These are phyloP conservation scores for Tragelaphus scriptus DNA, from an alignment of 2,113 vertebrate genomes.

Conservation along the genomic window DNA sequence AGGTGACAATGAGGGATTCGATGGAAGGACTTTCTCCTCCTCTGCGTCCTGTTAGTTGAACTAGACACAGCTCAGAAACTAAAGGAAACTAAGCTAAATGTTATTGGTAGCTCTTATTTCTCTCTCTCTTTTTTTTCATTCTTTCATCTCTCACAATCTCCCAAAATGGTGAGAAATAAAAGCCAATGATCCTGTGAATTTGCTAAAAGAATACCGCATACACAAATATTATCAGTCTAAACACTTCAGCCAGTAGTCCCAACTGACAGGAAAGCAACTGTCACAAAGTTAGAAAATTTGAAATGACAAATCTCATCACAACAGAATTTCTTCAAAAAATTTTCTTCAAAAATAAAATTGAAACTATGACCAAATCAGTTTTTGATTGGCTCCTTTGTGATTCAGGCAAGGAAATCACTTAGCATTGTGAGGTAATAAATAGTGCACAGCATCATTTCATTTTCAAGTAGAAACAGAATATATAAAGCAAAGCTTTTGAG, in stretches of 20 bases:
- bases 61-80: neutral
- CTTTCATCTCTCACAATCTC: neutral
- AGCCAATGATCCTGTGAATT: neutral
- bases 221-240: neutral
- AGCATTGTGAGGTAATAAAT: neutral
- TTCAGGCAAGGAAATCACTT: neutral
- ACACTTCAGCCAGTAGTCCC: neutral
- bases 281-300: neutral
- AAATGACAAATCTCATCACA: neutral
- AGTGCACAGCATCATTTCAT: neutral
- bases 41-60: neutral
- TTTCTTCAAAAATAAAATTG: neutral
- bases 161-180: neutral
- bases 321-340: neutral
- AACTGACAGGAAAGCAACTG: neutral
- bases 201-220: neutral
- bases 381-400: neutral
- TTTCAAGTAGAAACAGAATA: neutral
- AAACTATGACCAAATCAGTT: neutral
- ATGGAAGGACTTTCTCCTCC: neutral
- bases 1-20: neutral
- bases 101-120: neutral
- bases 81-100: neutral
- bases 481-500: neutral
- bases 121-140: neutral